Base-by-base conservation (phyloP, 1,140 invertebrate genomes). In the Drosophila insularis region DNA sequence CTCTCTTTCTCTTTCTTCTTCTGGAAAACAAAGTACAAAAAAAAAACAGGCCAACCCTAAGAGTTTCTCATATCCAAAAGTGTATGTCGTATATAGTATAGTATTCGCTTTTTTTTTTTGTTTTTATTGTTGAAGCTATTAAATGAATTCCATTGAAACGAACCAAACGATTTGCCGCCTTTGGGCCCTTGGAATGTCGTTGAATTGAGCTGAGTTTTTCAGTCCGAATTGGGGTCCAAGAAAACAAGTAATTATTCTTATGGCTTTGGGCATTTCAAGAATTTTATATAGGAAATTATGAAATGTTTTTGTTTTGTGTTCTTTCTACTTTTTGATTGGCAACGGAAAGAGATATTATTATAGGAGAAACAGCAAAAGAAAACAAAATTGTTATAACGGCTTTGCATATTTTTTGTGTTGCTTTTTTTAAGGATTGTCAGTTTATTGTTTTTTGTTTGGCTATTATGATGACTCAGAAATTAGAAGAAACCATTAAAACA, bases 101-200 rank as follows among this genome's bases (percentile, higher is more conserved):
- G 58, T 50, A 55, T 35, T 23, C 23, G 23, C 23, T 31, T 40
- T 43, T 39, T 74, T 64, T 67, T 68, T 60, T 74, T 74, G 40
- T 31, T 43, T 62, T 62, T 62, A 23, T 66, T 74, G 63, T 50
- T 68, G 68, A 74, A 56, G 58, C 71, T 53, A 75, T 75, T 74
- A 74, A 75, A 62, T 39, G 72, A 59, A 75, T 75, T 75, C 72
- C 72, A 14, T 27, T 50, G 35, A 68, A 74, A 74, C 53, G 54
- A 74, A 31, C 4, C 23, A 55, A 35, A 35, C 27, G 23, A 35
- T 35, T 35, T 27, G 55, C 32, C 55, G 55, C 65, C 74, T 74
- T 74, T 65, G 59, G 59, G 65, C 71, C 74, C 58, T 43, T 72
- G 71, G 54, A 74, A 74, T 74, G 71, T 56, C 72, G 72, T 53